Percentiles rank a stretch among this genome's conserved stretches.
Conservation (phyloP, 2,113 vertebrate genomes). For the Tenebrosternarchus preto region DNA sequence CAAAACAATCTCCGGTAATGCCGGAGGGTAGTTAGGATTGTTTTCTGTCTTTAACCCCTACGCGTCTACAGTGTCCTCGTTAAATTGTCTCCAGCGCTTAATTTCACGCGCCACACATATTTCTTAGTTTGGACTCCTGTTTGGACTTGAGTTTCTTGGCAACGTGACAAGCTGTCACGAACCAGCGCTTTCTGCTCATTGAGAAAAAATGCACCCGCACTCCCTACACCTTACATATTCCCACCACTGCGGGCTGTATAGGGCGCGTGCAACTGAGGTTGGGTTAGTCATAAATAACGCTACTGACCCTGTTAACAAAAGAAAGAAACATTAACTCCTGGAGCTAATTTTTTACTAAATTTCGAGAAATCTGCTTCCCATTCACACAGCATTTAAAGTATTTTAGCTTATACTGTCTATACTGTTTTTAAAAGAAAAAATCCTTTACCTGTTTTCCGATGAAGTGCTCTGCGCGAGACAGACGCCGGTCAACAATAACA, state of each 20-base stretch:
- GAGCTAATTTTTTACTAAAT: background rate
- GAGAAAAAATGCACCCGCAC: slow-evolving; percentile 35
- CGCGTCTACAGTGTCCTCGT: background rate
- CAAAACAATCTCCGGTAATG: background rate
- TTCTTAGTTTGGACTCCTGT: slow-evolving; percentile 39
- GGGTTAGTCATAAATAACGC: background rate
- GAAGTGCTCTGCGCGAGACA: background rate
- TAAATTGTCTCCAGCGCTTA: background rate
- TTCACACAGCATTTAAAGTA: no score
- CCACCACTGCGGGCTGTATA: background rate
- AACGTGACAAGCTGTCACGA: slow-evolving; percentile 34
- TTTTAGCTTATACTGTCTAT: no score
- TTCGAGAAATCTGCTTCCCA: background rate
- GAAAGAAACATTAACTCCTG: slow-evolving; percentile 28
- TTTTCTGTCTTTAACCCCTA: background rate
- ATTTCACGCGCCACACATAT: slow-evolving; percentile 37
- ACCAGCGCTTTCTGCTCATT: slow-evolving; percentile 16
- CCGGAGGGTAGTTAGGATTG: background rate
- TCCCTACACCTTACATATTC: slow-evolving; percentile 1
- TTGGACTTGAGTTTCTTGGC: slow-evolving; percentile 46
- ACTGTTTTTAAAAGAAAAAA: no score
- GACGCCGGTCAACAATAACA: slow-evolving; percentile 3
- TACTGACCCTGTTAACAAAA: background rate
- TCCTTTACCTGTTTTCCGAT: background rate
- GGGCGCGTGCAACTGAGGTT: background rate